phyloP scores from a whole-genome alignment of 2,888 invertebrate species.

The Neoitamus cyanurus region DNA sequence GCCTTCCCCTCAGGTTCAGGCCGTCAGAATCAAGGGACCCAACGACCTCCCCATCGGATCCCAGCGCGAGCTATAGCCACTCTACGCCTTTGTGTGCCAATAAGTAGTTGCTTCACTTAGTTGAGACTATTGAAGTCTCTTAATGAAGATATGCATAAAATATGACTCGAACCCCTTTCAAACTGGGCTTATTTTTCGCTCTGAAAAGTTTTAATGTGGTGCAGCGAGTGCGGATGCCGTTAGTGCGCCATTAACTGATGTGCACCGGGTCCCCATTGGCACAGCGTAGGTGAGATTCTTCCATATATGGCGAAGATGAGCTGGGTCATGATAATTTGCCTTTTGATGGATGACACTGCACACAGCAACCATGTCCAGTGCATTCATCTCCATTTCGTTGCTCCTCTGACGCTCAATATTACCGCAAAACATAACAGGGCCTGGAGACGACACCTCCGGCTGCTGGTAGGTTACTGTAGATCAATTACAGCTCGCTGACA shows the following conservation, averaged over 20 bases:
- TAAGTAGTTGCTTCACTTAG: slow-evolving; percentile 49
- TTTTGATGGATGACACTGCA: slow-evolving; percentile 25
- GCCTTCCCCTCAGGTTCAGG: not conserved
- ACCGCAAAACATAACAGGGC: not conserved
- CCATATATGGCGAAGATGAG: not conserved
- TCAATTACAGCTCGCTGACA: slow-evolving; percentile 3
- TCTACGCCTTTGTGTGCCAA: slow-evolving; percentile 43
- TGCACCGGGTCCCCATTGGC: not conserved
- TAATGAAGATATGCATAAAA: slow-evolving; percentile 52
- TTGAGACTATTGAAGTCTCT: slow-evolving; percentile 48
- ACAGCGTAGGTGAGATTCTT: not conserved
- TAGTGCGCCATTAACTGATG: not conserved
- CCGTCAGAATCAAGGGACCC: not conserved
- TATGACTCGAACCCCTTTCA: slow-evolving; percentile 39
- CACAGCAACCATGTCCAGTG: not conserved
- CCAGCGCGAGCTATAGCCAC: not conserved
- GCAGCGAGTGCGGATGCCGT: not conserved
- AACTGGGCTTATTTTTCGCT: slow-evolving; percentile 26
- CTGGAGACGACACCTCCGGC: not conserved
- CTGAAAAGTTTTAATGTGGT: slow-evolving; percentile 42
- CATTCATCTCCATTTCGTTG: not conserved
- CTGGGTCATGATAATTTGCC: slow-evolving; percentile 27
- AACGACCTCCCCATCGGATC: not conserved
- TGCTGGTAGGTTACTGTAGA: not conserved
- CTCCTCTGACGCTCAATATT: not conserved